phyloP scores from a whole-genome alignment of 2,888 invertebrate genomes.

The Agelastica alni region DNA sequence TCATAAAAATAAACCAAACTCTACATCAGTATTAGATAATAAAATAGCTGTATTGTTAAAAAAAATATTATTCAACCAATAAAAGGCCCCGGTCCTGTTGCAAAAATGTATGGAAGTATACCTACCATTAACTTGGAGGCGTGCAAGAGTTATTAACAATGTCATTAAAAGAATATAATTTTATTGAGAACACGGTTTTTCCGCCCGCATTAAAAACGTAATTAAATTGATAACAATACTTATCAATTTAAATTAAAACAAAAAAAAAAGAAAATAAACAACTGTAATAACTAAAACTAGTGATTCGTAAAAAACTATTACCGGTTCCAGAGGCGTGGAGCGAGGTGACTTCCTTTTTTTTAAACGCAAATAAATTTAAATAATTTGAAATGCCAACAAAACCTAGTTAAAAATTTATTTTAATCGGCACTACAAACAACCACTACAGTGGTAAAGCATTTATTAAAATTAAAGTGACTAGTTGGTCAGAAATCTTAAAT shows the following conservation, averaged over 20 bases:
- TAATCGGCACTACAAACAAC: not conserved
- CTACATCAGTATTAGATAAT: too few relatives aligned
- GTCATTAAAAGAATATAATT: conserved; percentile 30
- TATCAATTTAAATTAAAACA: conserved; percentile 32
- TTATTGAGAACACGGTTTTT: conserved; percentile 32
- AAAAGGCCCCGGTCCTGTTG: too few relatives aligned
- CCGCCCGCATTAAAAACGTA: conserved; percentile 34
- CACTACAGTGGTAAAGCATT: not conserved
- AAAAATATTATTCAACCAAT: too few relatives aligned
- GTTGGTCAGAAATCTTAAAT: too few relatives aligned
- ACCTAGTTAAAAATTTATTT: too few relatives aligned
- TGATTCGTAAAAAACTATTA: conserved; percentile 6
- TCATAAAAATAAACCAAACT: too few relatives aligned
- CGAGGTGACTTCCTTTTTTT: too few relatives aligned
- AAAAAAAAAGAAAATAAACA: conserved; percentile 17
- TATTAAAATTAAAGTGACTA: too few relatives aligned
- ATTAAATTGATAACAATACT: conserved; percentile 29
- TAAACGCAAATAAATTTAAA: too few relatives aligned
- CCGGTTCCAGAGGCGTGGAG: conserved; percentile 51
- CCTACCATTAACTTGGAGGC: not conserved
- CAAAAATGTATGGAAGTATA: too few relatives aligned
- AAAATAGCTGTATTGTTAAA: too few relatives aligned
- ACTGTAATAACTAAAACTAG: conserved; percentile 24
- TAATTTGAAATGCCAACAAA: too few relatives aligned
- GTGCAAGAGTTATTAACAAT: conserved; percentile 14